Evolutionary conservation across 1,140 invertebrate genomes (phyloP).

Genomic region (Steinernema feltiae): DNA sequence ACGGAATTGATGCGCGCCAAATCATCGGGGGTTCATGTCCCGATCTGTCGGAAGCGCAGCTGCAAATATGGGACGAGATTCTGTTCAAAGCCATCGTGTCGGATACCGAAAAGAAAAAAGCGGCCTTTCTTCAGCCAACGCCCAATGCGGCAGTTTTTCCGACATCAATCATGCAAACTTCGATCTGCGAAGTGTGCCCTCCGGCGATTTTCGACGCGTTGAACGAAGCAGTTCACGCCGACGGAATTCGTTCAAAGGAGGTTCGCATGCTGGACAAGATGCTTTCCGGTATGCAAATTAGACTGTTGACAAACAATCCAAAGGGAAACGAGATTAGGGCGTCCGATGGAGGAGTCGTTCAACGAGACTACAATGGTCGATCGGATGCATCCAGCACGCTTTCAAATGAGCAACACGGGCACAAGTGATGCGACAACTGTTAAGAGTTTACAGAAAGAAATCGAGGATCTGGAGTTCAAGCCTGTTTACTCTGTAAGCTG

Average conservation of each 20-base stretch:
- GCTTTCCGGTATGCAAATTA: neutral
- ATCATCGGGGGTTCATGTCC: constrained; percentile 16
- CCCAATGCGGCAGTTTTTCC: neutral
- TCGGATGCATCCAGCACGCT: neutral
- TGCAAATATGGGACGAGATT: constrained; percentile 21
- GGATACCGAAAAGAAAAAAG: constrained; percentile 11
- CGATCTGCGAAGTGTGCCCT: constrained; percentile 24
- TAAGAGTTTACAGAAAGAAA: neutral
- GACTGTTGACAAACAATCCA: neutral
- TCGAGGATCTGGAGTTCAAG: constrained; percentile 2
- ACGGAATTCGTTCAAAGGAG: constrained; percentile 13
- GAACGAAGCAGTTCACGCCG: constrained; percentile 18
- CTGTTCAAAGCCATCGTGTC: constrained; percentile 19
- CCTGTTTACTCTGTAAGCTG: neutral
- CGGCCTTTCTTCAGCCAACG: neutral
- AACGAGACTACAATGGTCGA: constrained; percentile 10
- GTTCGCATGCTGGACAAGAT: constrained; percentile 6
- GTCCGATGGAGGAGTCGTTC: constrained; percentile 7
- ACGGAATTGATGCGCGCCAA: neutral
- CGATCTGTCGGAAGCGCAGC: constrained; percentile 17
- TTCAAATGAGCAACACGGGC: neutral
- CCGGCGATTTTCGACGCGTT: constrained; percentile 13
- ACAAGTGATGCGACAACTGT: neutral
- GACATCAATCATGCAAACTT: constrained; percentile 5
- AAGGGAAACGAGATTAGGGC: constrained; percentile 10